Evolutionary conservation across 2,113 vertebrate species (phyloP).

Genomic region (Silurus meridionalis): DNA sequence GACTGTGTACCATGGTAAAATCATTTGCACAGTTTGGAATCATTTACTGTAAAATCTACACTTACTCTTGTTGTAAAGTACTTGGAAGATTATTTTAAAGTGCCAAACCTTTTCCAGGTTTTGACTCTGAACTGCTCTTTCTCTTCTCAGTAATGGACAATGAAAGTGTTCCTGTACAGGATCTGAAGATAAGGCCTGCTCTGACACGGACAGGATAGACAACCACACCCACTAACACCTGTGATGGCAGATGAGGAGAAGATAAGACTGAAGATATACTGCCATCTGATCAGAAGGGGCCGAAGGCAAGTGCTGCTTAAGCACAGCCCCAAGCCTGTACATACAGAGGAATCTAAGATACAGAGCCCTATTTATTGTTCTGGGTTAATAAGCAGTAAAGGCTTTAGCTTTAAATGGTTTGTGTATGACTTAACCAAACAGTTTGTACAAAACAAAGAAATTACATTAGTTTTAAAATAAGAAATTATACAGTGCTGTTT

Average conservation of each 20-base stretch:
- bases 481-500: background rate
- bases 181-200: slow-evolving; percentile 45
- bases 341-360: slow-evolving; percentile 27
- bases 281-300: slow-evolving; percentile 24
- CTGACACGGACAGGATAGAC: slow-evolving; percentile 64
- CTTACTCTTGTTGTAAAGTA: too few species aligned
- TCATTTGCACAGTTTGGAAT: background rate
- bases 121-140: slow-evolving; percentile 12
- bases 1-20: background rate
- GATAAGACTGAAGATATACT: slow-evolving; percentile 62
- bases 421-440: background rate
- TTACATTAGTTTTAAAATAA: background rate
- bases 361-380: slow-evolving; percentile 24
- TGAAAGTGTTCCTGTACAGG: slow-evolving; percentile 44
- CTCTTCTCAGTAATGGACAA: slow-evolving; percentile 6
- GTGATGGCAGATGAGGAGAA: slow-evolving; percentile 68
- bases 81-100: slow-evolving; percentile 18
- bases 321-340: slow-evolving; percentile 17
- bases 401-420: background rate
- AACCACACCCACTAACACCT: slow-evolving; percentile 68
- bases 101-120: slow-evolving; percentile 1
- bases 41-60: background rate
- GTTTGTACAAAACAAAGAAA: background rate
- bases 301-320: background rate
- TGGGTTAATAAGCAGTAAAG: background rate